A percentile compares a stretch with the other conserved stretches of the same genome.
Evolutionary conservation across 2,888 invertebrate species (phyloP).

Genomic region (Altica lythri): DNA sequence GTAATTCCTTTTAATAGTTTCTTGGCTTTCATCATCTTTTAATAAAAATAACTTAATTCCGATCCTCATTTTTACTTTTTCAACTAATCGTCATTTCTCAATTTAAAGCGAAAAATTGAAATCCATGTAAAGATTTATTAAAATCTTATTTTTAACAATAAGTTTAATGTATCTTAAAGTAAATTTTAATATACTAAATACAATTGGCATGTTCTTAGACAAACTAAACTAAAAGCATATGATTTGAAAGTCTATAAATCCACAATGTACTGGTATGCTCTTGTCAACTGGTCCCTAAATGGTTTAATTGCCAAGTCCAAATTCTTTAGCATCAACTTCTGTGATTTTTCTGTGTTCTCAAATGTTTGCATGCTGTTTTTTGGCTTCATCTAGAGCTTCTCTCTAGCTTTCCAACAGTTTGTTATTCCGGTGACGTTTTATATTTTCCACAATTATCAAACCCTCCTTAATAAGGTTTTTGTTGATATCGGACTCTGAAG

Average conservation of each 20-base stretch:
- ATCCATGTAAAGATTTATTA: too few relatives aligned
- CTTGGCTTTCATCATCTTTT: too few relatives aligned
- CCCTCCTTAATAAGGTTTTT: conserved; percentile 87
- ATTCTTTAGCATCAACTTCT: conserved; percentile 84
- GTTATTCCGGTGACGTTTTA: conserved; percentile 80
- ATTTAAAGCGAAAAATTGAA: too few relatives aligned
- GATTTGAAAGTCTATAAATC: conserved; percentile 33
- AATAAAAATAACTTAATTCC: too few relatives aligned
- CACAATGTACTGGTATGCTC: conserved; percentile 34
- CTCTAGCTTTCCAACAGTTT: conserved; percentile 80
- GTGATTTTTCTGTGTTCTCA: conserved; percentile 99
- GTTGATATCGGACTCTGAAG: conserved; percentile 69
- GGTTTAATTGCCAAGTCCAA: conserved; percentile 59
- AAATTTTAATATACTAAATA: too few relatives aligned
- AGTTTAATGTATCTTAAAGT: too few relatives aligned
- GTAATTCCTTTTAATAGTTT: too few relatives aligned
- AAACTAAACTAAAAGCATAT: too few relatives aligned
- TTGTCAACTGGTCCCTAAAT: conserved; percentile 32
- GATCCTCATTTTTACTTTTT: too few relatives aligned
- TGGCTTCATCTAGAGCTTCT: conserved; percentile 84
- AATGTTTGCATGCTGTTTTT: conserved; percentile 83
- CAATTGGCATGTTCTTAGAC: too few relatives aligned
- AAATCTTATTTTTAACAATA: too few relatives aligned
- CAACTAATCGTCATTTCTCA: too few relatives aligned
- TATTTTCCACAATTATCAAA: conserved; percentile 75